phyloP scores from a whole-genome alignment of 2,797 vertebrate genomes.

The Protosalanx chinensis region DNA sequence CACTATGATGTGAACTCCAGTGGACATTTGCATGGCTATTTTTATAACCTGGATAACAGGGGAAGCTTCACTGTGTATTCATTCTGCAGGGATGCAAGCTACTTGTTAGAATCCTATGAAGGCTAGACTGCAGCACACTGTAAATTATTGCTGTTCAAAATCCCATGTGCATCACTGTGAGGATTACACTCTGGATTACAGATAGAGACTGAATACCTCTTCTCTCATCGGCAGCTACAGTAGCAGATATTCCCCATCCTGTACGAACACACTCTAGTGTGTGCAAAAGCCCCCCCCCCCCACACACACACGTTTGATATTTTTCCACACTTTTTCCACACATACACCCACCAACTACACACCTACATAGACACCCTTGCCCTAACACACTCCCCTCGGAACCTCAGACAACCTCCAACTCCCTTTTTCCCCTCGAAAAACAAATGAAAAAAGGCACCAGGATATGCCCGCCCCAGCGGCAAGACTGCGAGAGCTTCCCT shows the following conservation, averaged over 20 bases:
- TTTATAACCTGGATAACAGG: slow-evolving; percentile 34
- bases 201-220: no score
- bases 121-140: no score
- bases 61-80: not conserved
- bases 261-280: slow-evolving; percentile 16
- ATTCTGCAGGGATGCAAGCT: not conserved
- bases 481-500: slow-evolving; percentile 63
- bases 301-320: not conserved
- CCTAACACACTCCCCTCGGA: not conserved
- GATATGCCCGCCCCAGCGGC: slow-evolving; percentile 75
- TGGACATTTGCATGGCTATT: slow-evolving; percentile 57
- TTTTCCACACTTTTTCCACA: slow-evolving; percentile 19
- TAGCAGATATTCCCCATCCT: slow-evolving; percentile 3
- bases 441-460: slow-evolving; percentile 69
- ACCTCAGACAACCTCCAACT: slow-evolving; percentile 50
- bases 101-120: not conserved
- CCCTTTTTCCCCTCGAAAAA: slow-evolving; percentile 67
- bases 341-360: not conserved
- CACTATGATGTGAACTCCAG: slow-evolving; percentile 65
- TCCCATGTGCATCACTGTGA: no score
- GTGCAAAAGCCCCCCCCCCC: not conserved
- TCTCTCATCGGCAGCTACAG: no score
- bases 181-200: no score
- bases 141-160: no score
- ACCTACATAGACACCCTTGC: not conserved